Evolutionary conservation across 1,140 invertebrate species (phyloP), one percentile per base, ranked within the genome.

Genomic region (Papilio polytes): DNA sequence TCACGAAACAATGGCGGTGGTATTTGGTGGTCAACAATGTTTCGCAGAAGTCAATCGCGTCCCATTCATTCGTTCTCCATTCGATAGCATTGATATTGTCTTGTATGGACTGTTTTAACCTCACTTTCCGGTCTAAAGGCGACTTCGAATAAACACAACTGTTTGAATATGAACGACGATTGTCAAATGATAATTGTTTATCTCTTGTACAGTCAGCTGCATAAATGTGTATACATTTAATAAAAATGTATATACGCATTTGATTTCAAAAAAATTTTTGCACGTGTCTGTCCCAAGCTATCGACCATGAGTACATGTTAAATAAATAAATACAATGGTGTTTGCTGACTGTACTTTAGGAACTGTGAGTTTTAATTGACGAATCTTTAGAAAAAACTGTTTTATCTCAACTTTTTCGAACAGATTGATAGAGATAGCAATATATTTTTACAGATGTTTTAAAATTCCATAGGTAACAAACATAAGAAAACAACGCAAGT

Each of bases 31-130:
- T 76, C 46, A 51, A 76, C 74, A 53, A 76, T 48, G 13, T 76
- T 76, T 76, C 74, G 74, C 74, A 76, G 74, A 76, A 76, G 74
- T 76, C 72, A 41, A 44, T 46, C 74, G 74, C 20, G 41, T 76
- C 74, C 72, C 74, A 76, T 76, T 76, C 74, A 76, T 76, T 76
- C 74, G 44, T n/a, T 10, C 44, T 51, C n/a, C 74, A 76, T 51
- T 76, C 20, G 41, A 26, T 41, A 12, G 44, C 44, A 76, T 76
- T 53, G 74, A 76, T 76, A 76, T 51, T n/a, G 73, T 41, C 36
- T 48, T 74, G 74, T 76, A 51, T 76, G 41, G 74, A 51, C 74
- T 48, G 74, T 76, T 76, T 48, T 70, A 76, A 76, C 74, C 74
- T 48, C 6, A 76, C 74, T 76, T 76, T 76, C 74, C 74, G 74